These are phyloP conservation scores for Ennomos quercinarius DNA, from an alignment of 2,888 invertebrate species.

Conservation along the genomic window DNA sequence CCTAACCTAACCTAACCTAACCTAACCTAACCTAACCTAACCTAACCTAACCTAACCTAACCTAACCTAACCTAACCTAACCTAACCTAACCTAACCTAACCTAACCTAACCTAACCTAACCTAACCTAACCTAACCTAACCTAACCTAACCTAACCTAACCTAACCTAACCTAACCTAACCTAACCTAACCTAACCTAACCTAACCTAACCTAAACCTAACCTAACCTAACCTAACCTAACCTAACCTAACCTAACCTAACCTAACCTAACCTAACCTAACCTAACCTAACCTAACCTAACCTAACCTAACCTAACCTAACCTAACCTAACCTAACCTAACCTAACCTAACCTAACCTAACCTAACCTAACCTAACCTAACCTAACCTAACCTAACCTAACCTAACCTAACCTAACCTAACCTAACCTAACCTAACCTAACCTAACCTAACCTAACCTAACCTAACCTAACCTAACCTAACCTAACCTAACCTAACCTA, in stretches of 20 bases:
- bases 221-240: conserved; percentile 9
- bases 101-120: conserved; percentile 44
- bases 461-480: conserved; percentile 6
- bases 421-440: conserved; percentile 6
- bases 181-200: conserved; percentile 43
- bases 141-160: conserved; percentile 45
- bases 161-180: conserved; percentile 45
- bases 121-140: conserved; percentile 45
- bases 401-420: conserved; percentile 6
- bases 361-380: conserved; percentile 9
- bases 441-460: conserved; percentile 6
- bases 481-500: conserved; percentile 4
- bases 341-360: conserved; percentile 5
- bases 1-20: conserved; percentile 40
- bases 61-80: conserved; percentile 42
- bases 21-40: conserved; percentile 43
- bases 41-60: conserved; percentile 44
- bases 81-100: conserved; percentile 44
- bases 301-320: conserved; percentile 9
- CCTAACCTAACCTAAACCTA: conserved; percentile 33
- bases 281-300: conserved; percentile 9
- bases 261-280: conserved; percentile 7
- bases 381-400: conserved; percentile 7
- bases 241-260: conserved; percentile 6
- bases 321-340: conserved; percentile 9